These are phyloP conservation scores for Ennomos quercinarius DNA, from an alignment of 2,888 invertebrate species.

Conservation along the genomic window DNA sequence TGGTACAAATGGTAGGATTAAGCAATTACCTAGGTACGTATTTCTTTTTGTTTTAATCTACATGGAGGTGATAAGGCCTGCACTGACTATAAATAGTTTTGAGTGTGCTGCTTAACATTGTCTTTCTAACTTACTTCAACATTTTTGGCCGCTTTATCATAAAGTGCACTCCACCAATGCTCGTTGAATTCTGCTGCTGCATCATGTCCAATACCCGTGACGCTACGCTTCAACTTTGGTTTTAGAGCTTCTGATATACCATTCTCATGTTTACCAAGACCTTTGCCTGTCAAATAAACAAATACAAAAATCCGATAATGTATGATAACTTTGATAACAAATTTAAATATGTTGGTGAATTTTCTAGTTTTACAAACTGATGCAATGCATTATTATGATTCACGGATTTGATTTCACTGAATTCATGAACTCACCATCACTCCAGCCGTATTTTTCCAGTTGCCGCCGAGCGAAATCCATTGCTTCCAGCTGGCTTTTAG, in stretches of 20 bases:
- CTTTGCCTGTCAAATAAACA: slow-evolving; percentile 86
- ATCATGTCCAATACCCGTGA: slow-evolving; percentile 91
- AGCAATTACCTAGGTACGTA: no score
- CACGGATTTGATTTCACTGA: not conserved
- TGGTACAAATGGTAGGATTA: no score
- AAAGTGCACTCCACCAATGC: slow-evolving; percentile 94
- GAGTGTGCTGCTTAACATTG: no score
- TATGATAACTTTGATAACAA: no score
- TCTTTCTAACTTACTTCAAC: slow-evolving; percentile 76
- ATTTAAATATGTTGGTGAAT: no score
- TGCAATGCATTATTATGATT: no score
- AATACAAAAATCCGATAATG: no score
- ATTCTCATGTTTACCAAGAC: slow-evolving; percentile 92
- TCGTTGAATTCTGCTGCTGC: slow-evolving; percentile 90
- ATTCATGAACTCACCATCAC: slow-evolving; percentile 67
- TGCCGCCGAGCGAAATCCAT: slow-evolving; percentile 91
- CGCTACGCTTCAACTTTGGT: slow-evolving; percentile 92
- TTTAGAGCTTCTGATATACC: slow-evolving; percentile 92
- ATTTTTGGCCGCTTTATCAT: slow-evolving; percentile 90
- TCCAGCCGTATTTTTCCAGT: slow-evolving; percentile 92
- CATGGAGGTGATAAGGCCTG: no score
- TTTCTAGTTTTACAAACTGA: no score
- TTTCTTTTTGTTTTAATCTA: no score
- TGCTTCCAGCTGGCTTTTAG: not conserved
- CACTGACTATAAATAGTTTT: no score